Base-by-base conservation (phyloP, 2,888 invertebrate species). In the Pomacea canaliculata region DNA sequence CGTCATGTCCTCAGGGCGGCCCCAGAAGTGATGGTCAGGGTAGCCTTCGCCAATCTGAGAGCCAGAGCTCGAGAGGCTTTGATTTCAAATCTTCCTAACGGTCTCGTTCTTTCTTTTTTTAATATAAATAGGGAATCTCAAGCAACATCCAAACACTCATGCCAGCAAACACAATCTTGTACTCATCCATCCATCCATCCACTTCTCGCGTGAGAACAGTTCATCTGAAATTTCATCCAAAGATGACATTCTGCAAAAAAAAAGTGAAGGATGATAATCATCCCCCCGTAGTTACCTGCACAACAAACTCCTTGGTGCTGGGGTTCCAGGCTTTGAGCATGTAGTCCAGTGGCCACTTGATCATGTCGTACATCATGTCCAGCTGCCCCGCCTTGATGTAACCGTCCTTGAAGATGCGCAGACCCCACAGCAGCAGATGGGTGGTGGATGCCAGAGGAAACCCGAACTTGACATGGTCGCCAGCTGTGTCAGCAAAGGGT, bases 321-420 rank as follows among this genome's bases (percentile, higher is more conserved):
- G 73, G 70, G 63, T 75, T 65, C 77, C 77, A 77, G 37, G 80
- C 80, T 46, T 82, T 93, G 79, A 93, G 91, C 83, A 93, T 92
- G 84, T 93, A 93, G 86, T 93, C 93, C 1, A 92, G 92, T 0
- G 92, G 92, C 93, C 93, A 93, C 87, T 92, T 92, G 27, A 93
- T 78, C 63, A 83, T 83, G 68, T 82, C 85, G 51, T 82, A 82
- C 72, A 85, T 86, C 73, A 82, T 80, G 23, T 82, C 76, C 65
- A 82, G 78, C 76, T 85, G 82, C 13, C 84, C 83, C 0, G 83
- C 78, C 12, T 77, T 76, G 46, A 67, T 51, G 73, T 85, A 85
- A 9, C 82, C 84, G 72, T 83, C 84, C 76, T 79, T 71, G 66
- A 81, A 85, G 67, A 78, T 73, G 19, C 80, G 51, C n/a, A 83